Conservation (phyloP, 1,140 invertebrate species). For the Drosophila busckii region DNA sequence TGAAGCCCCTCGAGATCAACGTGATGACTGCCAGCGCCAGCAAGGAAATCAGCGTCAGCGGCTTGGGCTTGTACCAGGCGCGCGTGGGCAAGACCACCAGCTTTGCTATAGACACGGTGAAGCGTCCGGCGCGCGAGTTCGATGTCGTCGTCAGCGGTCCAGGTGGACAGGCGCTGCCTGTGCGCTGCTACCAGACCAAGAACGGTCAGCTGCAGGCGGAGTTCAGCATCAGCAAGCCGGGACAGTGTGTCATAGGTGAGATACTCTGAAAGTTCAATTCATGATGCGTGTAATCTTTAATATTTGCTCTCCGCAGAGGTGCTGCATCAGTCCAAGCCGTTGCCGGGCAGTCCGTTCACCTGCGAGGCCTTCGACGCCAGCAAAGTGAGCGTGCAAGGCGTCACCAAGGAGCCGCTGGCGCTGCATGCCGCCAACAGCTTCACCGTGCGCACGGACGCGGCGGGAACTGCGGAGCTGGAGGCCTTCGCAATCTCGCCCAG, state of each 20-base stretch:
- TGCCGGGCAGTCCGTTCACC: slow-evolving; percentile 96
- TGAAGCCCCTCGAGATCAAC: slow-evolving; percentile 80
- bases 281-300: not conserved
- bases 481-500: slow-evolving; percentile 92
- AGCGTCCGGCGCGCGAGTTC: slow-evolving; percentile 91
- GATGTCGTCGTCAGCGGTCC: slow-evolving; percentile 94
- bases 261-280: not conserved
- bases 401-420: slow-evolving; percentile 88
- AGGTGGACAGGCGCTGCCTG: slow-evolving; percentile 92
- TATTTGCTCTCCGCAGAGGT: slow-evolving; percentile 83
- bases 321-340: slow-evolving; percentile 92
- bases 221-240: slow-evolving; percentile 90
- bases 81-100: slow-evolving; percentile 88
- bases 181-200: slow-evolving; percentile 96
- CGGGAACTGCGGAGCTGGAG: slow-evolving; percentile 93
- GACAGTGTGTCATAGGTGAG: slow-evolving; percentile 83
- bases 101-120: slow-evolving; percentile 93
- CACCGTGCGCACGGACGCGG: slow-evolving; percentile 92
- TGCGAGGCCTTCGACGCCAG: slow-evolving; percentile 96
- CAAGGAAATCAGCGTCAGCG: slow-evolving; percentile 83
- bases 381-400: slow-evolving; percentile 86
- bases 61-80: slow-evolving; percentile 90
- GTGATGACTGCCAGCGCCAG: slow-evolving; percentile 83
- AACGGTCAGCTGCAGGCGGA: slow-evolving; percentile 95
- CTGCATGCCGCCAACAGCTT: slow-evolving; percentile 91